These are phyloP conservation scores for Pogonus chalceus DNA, from an alignment of 1,140 invertebrate genomes.

Conservation along the genomic window DNA sequence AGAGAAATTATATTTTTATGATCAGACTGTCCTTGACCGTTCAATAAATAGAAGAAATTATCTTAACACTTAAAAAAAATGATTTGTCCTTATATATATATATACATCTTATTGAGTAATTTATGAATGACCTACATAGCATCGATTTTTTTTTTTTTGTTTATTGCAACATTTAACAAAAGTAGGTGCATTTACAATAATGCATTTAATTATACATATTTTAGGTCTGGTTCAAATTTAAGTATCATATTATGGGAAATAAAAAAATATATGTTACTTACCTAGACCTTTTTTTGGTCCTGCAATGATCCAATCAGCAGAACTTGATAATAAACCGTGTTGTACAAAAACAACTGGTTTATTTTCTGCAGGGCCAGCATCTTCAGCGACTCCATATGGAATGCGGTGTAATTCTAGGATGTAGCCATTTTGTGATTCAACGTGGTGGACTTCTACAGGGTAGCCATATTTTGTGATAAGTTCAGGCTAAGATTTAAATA, in stretches of 20 bases:
- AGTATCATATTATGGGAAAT: slow-evolving; percentile 2
- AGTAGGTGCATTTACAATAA: neutral
- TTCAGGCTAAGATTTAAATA: no score
- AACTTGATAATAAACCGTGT: slow-evolving; percentile 58
- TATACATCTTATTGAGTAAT: no score
- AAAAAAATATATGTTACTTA: slow-evolving; percentile 12
- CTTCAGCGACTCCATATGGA: slow-evolving; percentile 29
- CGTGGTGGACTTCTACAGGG: slow-evolving; percentile 50
- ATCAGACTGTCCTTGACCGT: no score
- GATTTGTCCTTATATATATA: no score
- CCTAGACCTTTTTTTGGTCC: slow-evolving; percentile 53
- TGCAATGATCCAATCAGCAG: slow-evolving; percentile 53
- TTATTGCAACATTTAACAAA: slow-evolving; percentile 13
- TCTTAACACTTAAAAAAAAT: no score
- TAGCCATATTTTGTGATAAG: slow-evolving; percentile 48
- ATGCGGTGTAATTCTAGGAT: slow-evolving; percentile 58
- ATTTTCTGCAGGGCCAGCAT: neutral
- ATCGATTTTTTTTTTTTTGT: slow-evolving; percentile 18
- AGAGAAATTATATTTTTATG: no score
- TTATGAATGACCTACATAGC: no score
- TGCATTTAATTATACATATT: slow-evolving; percentile 5
- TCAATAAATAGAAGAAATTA: no score
- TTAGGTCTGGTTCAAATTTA: no score
- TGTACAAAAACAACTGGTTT: slow-evolving; percentile 44
- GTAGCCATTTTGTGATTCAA: slow-evolving; percentile 61